Base-by-base conservation (phyloP, 2,113 vertebrate genomes). In the Pipa parva region DNA sequence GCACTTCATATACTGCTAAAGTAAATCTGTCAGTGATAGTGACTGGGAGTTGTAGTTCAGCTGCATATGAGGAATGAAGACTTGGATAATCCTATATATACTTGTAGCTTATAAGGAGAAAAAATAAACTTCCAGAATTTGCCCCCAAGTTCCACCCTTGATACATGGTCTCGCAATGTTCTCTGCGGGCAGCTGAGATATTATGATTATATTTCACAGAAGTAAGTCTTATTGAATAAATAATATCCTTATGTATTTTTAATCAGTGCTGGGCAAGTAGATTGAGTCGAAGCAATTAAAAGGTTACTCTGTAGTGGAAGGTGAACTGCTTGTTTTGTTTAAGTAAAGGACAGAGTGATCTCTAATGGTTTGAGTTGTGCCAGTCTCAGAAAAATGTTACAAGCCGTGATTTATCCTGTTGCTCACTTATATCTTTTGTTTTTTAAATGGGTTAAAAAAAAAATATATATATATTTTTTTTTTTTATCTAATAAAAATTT, bases 151-250 rank as follows among this genome's bases (percentile, higher is more conserved):
- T 61, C 58, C 58, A 49, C 37, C 58, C 66, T 51, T 70, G 66
- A 58, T 58, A 70, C 33, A 31, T 26, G 18, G 58, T 58, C 66
- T 59, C 31, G 20, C 20, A n/a, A 25, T 46, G 45, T 54, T 60
- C 66, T 61, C 66, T 45, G 66, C 28, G 66, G 66, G 51, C 57
- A 20, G 66, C 66, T 61, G 66, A 59, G 65, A 68, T 31, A 31
- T 70, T 70, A 70, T 70, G 66, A 70, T 70, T 70, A 70, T 70
- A 70, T 70, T 70, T 70, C 66, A 70, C 66, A 70, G 60, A 70
- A 70, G 66, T 70, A 70, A 70, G 66, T 70, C 66, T 70, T 70
- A 70, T 70, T 70, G 66, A 70, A 70, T 70, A 70, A 70, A 70
- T 70, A 70, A 70, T 70, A 70, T 58, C 66, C 66, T 70, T 70